phyloP scores from a whole-genome alignment of 2,113 vertebrate genomes.

The Myodes glareolus region DNA sequence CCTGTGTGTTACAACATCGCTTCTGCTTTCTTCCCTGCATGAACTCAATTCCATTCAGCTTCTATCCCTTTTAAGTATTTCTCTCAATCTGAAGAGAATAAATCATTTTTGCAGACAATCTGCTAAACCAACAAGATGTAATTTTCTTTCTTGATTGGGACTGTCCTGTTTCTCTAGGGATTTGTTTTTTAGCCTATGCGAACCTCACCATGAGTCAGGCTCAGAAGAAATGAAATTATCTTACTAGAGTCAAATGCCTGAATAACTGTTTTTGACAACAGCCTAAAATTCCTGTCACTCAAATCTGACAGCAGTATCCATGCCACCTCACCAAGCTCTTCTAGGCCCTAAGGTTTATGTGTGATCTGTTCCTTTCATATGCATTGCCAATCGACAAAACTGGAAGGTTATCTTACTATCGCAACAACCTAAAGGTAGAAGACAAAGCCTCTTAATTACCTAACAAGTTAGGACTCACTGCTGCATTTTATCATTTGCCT shows the following conservation, averaged over 20 bases:
- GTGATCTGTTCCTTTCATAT: not conserved
- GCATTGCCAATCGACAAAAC: not conserved
- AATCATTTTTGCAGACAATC: not conserved
- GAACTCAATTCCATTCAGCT: not conserved
- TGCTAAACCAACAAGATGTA: not conserved
- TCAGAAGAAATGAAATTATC: not conserved
- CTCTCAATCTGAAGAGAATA: not conserved
- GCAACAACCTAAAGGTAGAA: not conserved
- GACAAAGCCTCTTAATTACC: not conserved
- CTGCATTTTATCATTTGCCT: not conserved
- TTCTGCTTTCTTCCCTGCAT: not conserved
- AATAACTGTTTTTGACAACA: not conserved
- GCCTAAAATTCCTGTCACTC: not conserved
- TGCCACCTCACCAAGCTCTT: not conserved
- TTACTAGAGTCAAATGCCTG: not conserved
- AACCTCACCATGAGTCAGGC: not conserved
- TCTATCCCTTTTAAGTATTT: not conserved
- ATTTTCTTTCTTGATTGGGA: not conserved
- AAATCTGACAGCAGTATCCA: not conserved
- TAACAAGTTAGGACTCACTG: not conserved
- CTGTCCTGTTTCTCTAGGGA: not conserved
- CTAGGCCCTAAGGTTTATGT: not conserved
- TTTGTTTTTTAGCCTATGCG: not conserved
- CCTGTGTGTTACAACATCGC: not conserved
- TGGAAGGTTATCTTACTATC: not conserved